Evolutionary conservation across 2,113 vertebrate species (phyloP).

Genomic region (Thunnus maccoyii): DNA sequence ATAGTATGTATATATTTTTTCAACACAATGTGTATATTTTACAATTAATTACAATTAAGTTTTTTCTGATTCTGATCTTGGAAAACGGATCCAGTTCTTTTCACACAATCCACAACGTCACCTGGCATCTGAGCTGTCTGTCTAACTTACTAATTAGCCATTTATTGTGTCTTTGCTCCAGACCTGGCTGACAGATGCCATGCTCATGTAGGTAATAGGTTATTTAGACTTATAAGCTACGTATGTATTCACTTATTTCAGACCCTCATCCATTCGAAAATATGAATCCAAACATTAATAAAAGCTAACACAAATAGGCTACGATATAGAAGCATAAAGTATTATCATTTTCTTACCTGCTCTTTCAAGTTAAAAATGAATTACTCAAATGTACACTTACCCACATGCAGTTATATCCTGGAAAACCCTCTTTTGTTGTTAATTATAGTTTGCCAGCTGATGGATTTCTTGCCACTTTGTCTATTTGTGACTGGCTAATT

Average conservation of each 20-base stretch:
- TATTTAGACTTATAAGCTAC: too few species aligned
- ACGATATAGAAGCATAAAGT: neutral
- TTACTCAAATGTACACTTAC: neutral
- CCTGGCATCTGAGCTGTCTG: neutral
- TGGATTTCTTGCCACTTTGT: neutral
- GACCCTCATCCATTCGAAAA: neutral
- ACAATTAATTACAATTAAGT: too few species aligned
- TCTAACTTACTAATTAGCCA: neutral
- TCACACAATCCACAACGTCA: too few species aligned
- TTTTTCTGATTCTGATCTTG: too few species aligned
- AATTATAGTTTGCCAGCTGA: constrained; percentile 15
- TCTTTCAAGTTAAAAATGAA: neutral
- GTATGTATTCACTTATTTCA: neutral
- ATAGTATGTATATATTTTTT: too few species aligned
- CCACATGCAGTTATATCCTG: neutral
- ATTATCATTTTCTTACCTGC: neutral
- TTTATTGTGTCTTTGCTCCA: neutral
- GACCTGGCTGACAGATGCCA: neutral
- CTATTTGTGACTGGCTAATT: constrained; percentile 13
- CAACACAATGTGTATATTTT: too few species aligned
- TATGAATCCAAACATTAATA: neutral
- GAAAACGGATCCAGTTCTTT: too few species aligned
- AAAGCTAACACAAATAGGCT: neutral
- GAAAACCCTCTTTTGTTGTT: neutral
- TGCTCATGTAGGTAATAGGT: too few species aligned